Evolutionary conservation across 2,113 vertebrate genomes (phyloP).

Genomic region (Embiotoca jacksoni): DNA sequence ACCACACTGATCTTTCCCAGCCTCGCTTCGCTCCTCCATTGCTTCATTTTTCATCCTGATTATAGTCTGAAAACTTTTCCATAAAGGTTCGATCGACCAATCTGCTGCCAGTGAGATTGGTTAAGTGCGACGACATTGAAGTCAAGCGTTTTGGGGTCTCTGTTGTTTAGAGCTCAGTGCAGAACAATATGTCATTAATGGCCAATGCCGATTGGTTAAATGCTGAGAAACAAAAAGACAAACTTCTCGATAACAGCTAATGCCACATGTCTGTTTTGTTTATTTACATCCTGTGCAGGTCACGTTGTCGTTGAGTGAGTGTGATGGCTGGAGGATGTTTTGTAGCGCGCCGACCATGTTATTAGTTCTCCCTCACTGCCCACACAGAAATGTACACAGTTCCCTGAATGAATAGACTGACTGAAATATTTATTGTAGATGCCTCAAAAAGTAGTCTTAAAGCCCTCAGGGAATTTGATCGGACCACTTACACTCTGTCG

Average conservation of each 20-base stretch:
- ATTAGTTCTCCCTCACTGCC: neutral
- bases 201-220: no score
- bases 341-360: neutral
- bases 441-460: neutral
- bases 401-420: neutral
- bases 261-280: slow-evolving; percentile 9
- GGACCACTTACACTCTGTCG: neutral
- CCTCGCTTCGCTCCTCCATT: neutral
- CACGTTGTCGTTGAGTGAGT: slow-evolving; percentile 4
- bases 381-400: slow-evolving; percentile 1
- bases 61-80: no score
- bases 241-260: slow-evolving; percentile 7
- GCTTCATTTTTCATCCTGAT: no score
- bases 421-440: neutral
- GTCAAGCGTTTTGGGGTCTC: no score
- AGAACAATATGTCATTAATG: no score
- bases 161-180: no score
- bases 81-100: no score
- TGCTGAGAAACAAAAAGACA: slow-evolving; percentile 10
- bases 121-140: no score
- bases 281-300: neutral
- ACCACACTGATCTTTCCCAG: slow-evolving; percentile 4
- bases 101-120: no score
- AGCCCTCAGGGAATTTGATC: neutral
- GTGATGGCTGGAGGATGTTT: no score